Conservation (phyloP, 2,888 invertebrate species). For the Exocentrus adspersus region DNA sequence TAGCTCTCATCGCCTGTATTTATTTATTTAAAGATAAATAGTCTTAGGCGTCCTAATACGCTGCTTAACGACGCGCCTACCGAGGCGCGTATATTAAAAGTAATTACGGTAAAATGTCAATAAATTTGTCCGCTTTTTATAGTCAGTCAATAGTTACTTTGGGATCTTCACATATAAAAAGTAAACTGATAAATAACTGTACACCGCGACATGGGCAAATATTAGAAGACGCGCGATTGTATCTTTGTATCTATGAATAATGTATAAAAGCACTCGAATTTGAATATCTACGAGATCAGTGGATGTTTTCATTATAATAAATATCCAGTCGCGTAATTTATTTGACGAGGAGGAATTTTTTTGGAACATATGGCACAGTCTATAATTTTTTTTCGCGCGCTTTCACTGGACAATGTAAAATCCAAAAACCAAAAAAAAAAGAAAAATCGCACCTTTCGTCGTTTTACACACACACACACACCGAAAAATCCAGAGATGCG, state of each 20-base stretch:
- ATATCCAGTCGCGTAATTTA: neutral
- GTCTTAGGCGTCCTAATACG: neutral
- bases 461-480: neutral
- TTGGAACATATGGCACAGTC: neutral
- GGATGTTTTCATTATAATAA: neutral
- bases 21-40: neutral
- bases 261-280: slow-evolving; percentile 9
- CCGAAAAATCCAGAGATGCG: neutral
- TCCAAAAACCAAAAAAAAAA: too few relatives aligned
- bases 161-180: neutral
- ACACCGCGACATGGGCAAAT: neutral
- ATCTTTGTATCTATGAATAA: neutral
- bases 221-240: neutral
- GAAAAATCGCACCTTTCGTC: neutral
- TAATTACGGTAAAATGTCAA: neutral
- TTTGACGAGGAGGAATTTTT: neutral
- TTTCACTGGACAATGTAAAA: too few relatives aligned
- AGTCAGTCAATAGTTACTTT: slow-evolving; percentile 8
- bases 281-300: slow-evolving; percentile 2
- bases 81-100: neutral
- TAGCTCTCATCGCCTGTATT: neutral
- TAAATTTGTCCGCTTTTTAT: neutral
- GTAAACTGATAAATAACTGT: slow-evolving; percentile 3
- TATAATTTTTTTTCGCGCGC: too few relatives aligned
- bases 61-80: neutral